Evolutionary conservation across 1,140 invertebrate species (phyloP).

Genomic region (Drosophila sp.): DNA sequence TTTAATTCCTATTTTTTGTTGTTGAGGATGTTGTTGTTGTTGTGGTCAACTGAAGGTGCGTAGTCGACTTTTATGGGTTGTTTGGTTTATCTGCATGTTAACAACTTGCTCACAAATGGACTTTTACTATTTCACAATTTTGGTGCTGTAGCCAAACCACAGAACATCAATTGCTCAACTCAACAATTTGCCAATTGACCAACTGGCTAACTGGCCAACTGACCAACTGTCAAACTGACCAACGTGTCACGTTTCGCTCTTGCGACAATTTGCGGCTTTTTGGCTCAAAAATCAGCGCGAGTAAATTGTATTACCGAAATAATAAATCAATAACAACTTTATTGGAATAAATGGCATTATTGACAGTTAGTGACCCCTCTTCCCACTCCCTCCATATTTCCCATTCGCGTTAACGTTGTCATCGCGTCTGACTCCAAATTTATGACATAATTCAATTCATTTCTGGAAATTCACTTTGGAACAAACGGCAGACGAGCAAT

Average conservation of each 20-base stretch:
- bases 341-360: constrained; percentile 73
- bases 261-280: background rate
- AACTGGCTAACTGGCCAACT: constrained; percentile 29
- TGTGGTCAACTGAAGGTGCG: constrained; percentile 12
- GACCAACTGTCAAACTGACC: constrained; percentile 12
- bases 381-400: too few species aligned
- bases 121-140: constrained; percentile 21
- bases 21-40: too few species aligned
- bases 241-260: constrained; percentile 39
- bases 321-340: constrained; percentile 80
- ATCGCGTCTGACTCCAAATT: constrained; percentile 42
- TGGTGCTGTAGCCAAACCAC: constrained; percentile 26
- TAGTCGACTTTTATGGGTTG: constrained; percentile 40
- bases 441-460: constrained; percentile 75
- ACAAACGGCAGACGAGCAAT: constrained; percentile 29
- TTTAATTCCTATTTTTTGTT: constrained; percentile 53
- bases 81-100: constrained; percentile 15
- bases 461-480: constrained; percentile 66
- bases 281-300: constrained; percentile 31
- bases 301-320: constrained; percentile 79
- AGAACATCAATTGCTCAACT: constrained; percentile 48
- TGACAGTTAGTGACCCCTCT: constrained; percentile 50
- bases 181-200: constrained; percentile 41
- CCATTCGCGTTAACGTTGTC: constrained; percentile 27
- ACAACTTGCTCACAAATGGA: constrained; percentile 15